Conservation (phyloP, 2,888 invertebrate species). For the Patella pellucida region DNA sequence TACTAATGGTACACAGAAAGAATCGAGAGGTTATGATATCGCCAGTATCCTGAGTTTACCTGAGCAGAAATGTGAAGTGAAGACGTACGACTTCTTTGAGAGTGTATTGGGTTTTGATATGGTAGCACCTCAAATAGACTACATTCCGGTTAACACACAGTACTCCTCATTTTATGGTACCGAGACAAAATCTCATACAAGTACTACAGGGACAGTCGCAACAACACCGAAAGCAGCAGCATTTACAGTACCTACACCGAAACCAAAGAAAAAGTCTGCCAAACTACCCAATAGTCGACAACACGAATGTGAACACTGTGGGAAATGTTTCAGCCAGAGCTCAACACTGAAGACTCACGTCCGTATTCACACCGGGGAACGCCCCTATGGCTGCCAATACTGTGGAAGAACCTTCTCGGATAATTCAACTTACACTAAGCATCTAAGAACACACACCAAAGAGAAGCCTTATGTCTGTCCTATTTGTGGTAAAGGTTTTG, state of each 20-base stretch:
- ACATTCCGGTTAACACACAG: too few relatives aligned
- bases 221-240: too few relatives aligned
- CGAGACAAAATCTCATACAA: too few relatives aligned
- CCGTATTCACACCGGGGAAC: not conserved
- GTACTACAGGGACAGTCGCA: too few relatives aligned
- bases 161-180: too few relatives aligned
- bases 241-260: too few relatives aligned
- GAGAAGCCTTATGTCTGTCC: slow-evolving; percentile 5
- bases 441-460: slow-evolving; percentile 1
- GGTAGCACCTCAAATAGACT: too few relatives aligned
- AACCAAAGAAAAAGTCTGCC: too few relatives aligned
- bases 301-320: slow-evolving; percentile 9
- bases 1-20: not conserved
- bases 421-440: slow-evolving; percentile 4
- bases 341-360: not conserved
- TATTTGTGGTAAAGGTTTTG: slow-evolving; percentile 17
- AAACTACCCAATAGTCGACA: too few relatives aligned
- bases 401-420: slow-evolving; percentile 11
- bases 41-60: not conserved
- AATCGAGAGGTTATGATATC: not conserved
- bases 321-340: not conserved
- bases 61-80: not conserved
- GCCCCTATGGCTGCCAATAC: not conserved
- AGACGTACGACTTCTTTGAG: not conserved
- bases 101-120: not conserved